Conservation (phyloP, 2,797 vertebrate genomes). For the Sebastes vulpes region DNA sequence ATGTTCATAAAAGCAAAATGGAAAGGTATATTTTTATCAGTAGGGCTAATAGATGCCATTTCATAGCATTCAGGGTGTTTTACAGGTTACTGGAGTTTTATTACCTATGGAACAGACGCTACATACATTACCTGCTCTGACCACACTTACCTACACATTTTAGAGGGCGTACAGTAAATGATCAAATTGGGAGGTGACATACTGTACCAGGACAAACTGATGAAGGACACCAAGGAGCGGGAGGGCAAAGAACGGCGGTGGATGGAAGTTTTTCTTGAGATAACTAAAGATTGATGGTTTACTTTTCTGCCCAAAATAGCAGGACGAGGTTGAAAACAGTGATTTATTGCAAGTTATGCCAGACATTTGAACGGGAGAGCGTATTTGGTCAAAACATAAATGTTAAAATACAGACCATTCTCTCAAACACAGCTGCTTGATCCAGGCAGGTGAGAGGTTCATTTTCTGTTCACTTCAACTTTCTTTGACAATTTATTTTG, state of each 20-base stretch:
- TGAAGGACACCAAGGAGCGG: not conserved
- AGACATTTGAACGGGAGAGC: not conserved
- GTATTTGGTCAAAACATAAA: not conserved
- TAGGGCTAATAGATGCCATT: not conserved
- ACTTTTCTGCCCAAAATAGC: not conserved
- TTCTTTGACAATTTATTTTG: not conserved
- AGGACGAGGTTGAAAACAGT: not conserved
- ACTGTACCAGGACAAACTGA: not conserved
- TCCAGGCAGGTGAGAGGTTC: not conserved
- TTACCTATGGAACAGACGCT: not conserved
- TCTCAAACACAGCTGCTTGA: not conserved
- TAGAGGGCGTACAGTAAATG: not conserved
- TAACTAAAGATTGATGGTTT: not conserved
- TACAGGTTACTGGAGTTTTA: not conserved
- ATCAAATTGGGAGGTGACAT: not conserved
- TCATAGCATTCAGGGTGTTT: not conserved
- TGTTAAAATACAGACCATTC: not conserved
- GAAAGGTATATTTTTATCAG: not conserved
- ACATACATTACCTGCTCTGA: not conserved
- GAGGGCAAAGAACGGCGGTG: not conserved
- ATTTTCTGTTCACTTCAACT: not conserved
- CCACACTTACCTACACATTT: not conserved
- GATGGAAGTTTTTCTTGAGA: not conserved
- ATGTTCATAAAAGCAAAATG: not conserved
- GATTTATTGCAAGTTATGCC: not conserved